These are phyloP conservation scores for Lerema accius DNA, from an alignment of 1,140 invertebrate genomes.

Conservation along the genomic window DNA sequence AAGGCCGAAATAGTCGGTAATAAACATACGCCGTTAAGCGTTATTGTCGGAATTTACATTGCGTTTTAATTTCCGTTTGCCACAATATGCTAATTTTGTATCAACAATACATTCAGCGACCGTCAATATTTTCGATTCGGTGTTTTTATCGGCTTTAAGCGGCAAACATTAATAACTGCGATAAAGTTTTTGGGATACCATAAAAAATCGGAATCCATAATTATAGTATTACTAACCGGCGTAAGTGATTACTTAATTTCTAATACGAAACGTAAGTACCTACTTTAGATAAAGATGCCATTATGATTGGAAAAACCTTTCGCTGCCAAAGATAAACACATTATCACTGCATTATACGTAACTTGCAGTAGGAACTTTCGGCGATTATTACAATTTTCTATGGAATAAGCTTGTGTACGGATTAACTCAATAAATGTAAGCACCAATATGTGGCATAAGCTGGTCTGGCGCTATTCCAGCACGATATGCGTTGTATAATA, in stretches of 20 bases:
- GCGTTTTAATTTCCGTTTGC: conserved; percentile 30
- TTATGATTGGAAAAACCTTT: no score
- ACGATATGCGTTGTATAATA: conserved; percentile 10
- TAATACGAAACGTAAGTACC: no score
- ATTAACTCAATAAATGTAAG: conserved; percentile 16
- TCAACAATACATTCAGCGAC: conserved; percentile 17
- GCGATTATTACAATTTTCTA: background rate
- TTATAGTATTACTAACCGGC: no score
- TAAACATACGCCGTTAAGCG: conserved; percentile 24
- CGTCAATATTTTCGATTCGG: background rate
- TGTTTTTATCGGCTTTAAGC: background rate
- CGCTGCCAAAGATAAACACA: no score
- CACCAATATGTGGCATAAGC: conserved; percentile 14
- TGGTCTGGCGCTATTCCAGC: background rate
- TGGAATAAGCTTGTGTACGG: background rate
- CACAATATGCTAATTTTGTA: conserved; percentile 26
- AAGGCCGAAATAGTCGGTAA: conserved; percentile 16
- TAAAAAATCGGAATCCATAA: no score
- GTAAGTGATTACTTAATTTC: no score
- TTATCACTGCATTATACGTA: background rate
- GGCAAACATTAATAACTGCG: no score
- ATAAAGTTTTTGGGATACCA: no score
- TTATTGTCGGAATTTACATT: conserved; percentile 29
- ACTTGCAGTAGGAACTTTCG: background rate
- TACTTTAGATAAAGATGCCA: no score